Conservation (phyloP, 2,888 invertebrate genomes). For the Nysson spinosus region DNA sequence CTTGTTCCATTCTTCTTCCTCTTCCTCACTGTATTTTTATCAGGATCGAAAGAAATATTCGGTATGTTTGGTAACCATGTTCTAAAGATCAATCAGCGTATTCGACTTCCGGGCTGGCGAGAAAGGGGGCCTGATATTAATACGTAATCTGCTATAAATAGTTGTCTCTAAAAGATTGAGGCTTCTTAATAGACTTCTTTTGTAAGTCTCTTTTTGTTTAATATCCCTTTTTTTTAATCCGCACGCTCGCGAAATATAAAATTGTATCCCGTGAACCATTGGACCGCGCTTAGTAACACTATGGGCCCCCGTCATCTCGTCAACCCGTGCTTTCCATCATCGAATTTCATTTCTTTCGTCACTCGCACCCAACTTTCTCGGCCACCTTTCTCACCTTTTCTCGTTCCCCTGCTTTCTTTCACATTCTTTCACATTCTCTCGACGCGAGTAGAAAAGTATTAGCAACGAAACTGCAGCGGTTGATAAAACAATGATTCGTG, state of each 20-base stretch:
- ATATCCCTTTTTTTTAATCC: conserved; percentile 51
- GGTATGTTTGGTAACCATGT: too few species aligned
- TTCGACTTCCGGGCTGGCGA: conserved; percentile 53
- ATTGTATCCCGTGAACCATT: conserved; percentile 76
- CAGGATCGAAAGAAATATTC: too few species aligned
- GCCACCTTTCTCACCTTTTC: background rate
- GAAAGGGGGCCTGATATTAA: conserved; percentile 67
- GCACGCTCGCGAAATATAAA: conserved; percentile 67
- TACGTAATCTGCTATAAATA: conserved; percentile 70
- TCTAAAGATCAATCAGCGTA: too few species aligned
- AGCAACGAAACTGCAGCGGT: conserved; percentile 8
- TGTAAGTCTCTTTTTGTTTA: conserved; percentile 35
- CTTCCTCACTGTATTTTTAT: too few species aligned
- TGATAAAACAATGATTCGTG: too few species aligned
- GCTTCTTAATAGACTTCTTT: conserved; percentile 54
- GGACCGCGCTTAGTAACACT: conserved; percentile 69
- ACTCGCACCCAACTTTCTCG: too few species aligned
- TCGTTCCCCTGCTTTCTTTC: too few species aligned
- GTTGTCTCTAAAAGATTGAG: conserved; percentile 71
- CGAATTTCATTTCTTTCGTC: background rate
- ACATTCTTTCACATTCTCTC: too few species aligned
- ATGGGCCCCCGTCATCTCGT: conserved; percentile 51
- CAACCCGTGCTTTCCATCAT: conserved; percentile 28
- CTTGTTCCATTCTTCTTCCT: too few species aligned
- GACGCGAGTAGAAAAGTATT: conserved; percentile 8